Evolutionary conservation across 37 sponge, comb jelly and placozoan genomes (phyloP), one percentile per base, ranked within the genome.

Genomic region (Haliclona indistincta): DNA sequence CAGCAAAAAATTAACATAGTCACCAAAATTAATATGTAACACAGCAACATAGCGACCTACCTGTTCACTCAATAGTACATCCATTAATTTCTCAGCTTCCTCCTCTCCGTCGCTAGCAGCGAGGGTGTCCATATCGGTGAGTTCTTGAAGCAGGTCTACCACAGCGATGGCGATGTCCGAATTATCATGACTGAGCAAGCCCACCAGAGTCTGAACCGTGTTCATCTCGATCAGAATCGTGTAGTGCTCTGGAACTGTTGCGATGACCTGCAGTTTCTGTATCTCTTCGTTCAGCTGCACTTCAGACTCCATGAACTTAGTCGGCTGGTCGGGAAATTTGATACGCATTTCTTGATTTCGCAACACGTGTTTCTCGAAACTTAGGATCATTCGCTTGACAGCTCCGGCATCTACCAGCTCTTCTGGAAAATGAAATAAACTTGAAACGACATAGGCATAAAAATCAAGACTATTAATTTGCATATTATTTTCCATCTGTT

Each of bases 261-360:
- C 91, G 49, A 93, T 63, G 33, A 88, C 81, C 43, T 89, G 89
- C 11, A 96, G 82, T 70, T 86, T 86, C 73, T 95, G 89, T 20
- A 98, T 73, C 78, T 95, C 99, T 4, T 90, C 91, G 71, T 98
- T 86, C 70, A 98, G 67, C 53, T 98, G 96, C 44, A 98, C 34
- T 55, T 98, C 99, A 1, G 93, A 92, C 42, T 98, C 99, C 96
- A 98, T 92, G 62, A 98, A 98, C 86, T 87, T 86, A 43, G 89
- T 86, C 1, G 99, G 93, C 35, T 85, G 70, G 39, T 98, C 99
- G 15, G 93, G 84, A 51, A 91, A 86, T 76, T 98, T 98, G 15
- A 98, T 78, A 19, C 99, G 29, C 93, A 98, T 80, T 56, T 98
- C 96, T 63, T 95, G 99, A 75, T 98, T 98, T 64, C 72, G 74